Base-by-base conservation (phyloP, 2,888 invertebrate species). In the Patella depressa region DNA sequence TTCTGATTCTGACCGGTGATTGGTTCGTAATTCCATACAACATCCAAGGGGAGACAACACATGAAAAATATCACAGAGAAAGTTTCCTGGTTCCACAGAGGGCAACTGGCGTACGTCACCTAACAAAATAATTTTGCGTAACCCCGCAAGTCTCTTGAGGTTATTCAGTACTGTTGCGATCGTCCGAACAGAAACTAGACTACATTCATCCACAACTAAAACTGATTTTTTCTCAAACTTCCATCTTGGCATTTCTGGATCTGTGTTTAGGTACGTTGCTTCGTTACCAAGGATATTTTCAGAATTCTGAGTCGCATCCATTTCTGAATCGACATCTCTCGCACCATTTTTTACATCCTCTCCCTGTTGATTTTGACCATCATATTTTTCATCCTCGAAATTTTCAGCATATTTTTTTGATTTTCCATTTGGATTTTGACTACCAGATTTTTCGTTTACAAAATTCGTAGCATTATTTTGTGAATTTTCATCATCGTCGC, bases 101-200 rank as follows among this genome's bases (percentile, higher is more conserved):
- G 90, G 90, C 74, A 90, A 81, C 82, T 90, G 90, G 75, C 88
- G 72, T 2, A 89, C 77, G 77, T 90, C 90, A 0, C 90, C 90
- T 1, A 90, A 84, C 9, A 90, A 81, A 12, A 90, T 84, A 34
- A 90, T 74, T 78, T 87, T 85, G 15, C 78, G 71, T 17, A 90
- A 81, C 19, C 83, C 65, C 1, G 88, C 83, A 29, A 88, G 72
- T 11, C 81, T 78, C 54, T 83, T 73, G 15, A 90, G 83, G 53
- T 87, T 83, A 57, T 83, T 82, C 12, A 89, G 79, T 29, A 89
- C 80, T 7, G 83, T 83, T 3, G 87, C 79, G 77, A 90, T 88
- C 9, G 85, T 86, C 29, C 83, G 76, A 11, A 90, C 87, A 5
- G 89, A 85, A 9, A 89, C 88, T 59, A 90, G 81, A 73, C 88